Evolutionary conservation across 2,888 invertebrate genomes (phyloP).

Genomic region (Pasiphila rectangulata): DNA sequence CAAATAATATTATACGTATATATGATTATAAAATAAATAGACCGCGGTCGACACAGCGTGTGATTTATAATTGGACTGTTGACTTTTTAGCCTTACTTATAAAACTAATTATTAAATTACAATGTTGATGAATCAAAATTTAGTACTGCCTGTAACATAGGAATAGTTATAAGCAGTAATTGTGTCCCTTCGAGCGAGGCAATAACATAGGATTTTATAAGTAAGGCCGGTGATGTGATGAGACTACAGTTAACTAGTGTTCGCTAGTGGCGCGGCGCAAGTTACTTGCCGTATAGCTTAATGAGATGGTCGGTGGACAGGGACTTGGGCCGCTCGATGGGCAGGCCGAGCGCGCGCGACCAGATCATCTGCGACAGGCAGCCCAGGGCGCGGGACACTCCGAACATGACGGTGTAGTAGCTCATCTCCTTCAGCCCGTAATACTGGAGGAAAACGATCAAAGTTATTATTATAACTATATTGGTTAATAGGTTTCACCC

Average conservation of each 20-base stretch:
- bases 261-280: constrained; percentile 24
- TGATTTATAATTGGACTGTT: constrained; percentile 15
- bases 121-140: background rate
- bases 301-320: constrained; percentile 85
- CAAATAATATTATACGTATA: background rate
- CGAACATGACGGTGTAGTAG: constrained; percentile 96
- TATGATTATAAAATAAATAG: constrained; percentile 26
- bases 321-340: constrained; percentile 93
- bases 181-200: too few species aligned
- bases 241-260: constrained; percentile 8
- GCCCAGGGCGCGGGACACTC: constrained; percentile 93
- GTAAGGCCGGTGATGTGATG: constrained; percentile 19
- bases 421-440: constrained; percentile 95
- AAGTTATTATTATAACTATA: too few species aligned
- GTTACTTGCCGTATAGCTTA: constrained; percentile 69
- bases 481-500: too few species aligned
- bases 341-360: constrained; percentile 92
- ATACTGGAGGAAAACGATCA: too few species aligned
- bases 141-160: too few species aligned
- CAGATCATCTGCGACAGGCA: constrained; percentile 91
- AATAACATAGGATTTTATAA: constrained; percentile 6
- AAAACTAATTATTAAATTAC: background rate
- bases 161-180: too few species aligned
- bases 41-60: constrained; percentile 23
- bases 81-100: constrained; percentile 29